Base-by-base conservation (phyloP, 2,113 vertebrate genomes). In the Spermophilus dauricus region DNA sequence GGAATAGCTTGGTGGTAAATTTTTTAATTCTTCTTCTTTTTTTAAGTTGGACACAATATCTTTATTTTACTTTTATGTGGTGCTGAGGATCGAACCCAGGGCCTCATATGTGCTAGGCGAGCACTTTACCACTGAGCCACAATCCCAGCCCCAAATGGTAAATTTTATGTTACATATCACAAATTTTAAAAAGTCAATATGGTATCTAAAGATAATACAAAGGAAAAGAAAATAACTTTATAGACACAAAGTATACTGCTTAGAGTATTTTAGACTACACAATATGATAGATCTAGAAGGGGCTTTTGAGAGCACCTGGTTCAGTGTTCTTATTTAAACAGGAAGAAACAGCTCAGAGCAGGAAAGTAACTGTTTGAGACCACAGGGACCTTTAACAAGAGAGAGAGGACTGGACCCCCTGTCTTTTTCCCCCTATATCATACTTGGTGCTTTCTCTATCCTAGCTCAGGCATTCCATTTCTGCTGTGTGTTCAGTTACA, bases 401-500 rank as follows among this genome's bases (percentile, higher is more conserved):
- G 34, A 73, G 28, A 8, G 1, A 63, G 65, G 45, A 83, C 42
- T 75, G 26, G 80, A 32, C 26, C 42, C 17, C 22, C 34, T 8
- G 14, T 69, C 80, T 88, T 58, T 72, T 39, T 39, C 65, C 37
- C 56, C 45, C 45, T 37, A 86, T 2, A 89, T 28, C 28, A 90
- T 10, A 61, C 26, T 30, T 53, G 78, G 69, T 88, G 65, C 63
- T 83, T 94, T 75, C 96, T 84, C 58, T 72, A 61, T 17, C 39
- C 70, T 85, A 92, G 69, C 86, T 56, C 65, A 70, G 32, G 16
- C 17, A 70, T 93, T 88, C 69, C 61, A 73, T 95, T 94, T 96
- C 85, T 92, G 58, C 30, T 63, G 76, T 86, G 61, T 81, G 91
- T n/a, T 92, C 70, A 70, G 53, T 90, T 73, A 85, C 30, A 91